Evolutionary conservation across 2,113 vertebrate species (phyloP), one percentile per base, ranked within the genome.

Genomic region (Poecilia latipinna): DNA sequence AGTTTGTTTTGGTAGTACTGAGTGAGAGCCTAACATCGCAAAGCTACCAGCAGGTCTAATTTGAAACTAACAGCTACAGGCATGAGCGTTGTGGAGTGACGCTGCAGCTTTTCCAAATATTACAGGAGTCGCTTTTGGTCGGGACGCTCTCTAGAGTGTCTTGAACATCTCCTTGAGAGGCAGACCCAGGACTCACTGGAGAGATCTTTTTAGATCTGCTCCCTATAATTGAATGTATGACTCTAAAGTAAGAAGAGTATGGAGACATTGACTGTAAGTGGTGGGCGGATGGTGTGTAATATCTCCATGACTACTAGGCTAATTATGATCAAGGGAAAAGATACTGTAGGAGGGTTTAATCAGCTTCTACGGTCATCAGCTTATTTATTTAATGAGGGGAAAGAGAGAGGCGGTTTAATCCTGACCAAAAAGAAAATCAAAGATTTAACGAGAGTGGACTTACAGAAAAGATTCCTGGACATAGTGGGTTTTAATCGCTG

Each of bases 311-410:
- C 74, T 82, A 82, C 77, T 79, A 84, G 79, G 66, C 86, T 89
- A 88, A 92, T 89, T 89, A 90, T 73, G 90, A 89, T 86, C 78
- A 76, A 68, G 70, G 77, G 80, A 86, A n/a, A 73, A 84, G 75
- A 86, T 86, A 86, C n/a, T 80, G 86, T 77, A 70, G 89, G 89
- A 80, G 76, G 82, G 72, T 82, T 80, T 89, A 75, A 88, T 91
- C 80, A 76, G 69, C 75, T 87, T 68, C 72, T 78, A 90, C 72
- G 73, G 73, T 65, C 80, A 75, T 72, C 85, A 61, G 73, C 76
- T 74, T 66, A 17, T 84, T 77, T 63, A 26, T 65, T 82, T 83
- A 83, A 84, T 79, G 74, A 77, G 10, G 61, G 35, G 61, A 60
- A 28, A 70, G 57, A 70, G 57, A 77, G 72, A 44, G 61, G 42